phyloP scores from a whole-genome alignment of 1,140 invertebrate genomes.

The roundworm (Caenorhabditis elegans) region WBcel235 BX284602.5:11185001-11185500 shows the following conservation, averaged over 20 bases:
- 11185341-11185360: not conserved
- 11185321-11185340: no score
- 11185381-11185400: no score
- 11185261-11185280: not conserved
- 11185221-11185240: not conserved
- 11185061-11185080: not conserved
- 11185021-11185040: not conserved
- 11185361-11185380: not conserved
- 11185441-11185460: no score
- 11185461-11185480: no score
- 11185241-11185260: not conserved
- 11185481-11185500: no score
- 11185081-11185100: constrained; percentile 6
- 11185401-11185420: no score
- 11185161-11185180: not conserved
- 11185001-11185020: no score
- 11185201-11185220: not conserved
- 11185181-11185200: not conserved
- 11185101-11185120: not conserved
- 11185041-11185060: not conserved
- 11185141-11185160: not conserved
- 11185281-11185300: no score
- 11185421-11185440: no score
- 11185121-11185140: not conserved
- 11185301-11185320: no score